A percentile compares a stretch with the other conserved stretches of the same genome.
Evolutionary conservation across 1,140 invertebrate genomes (phyloP).

Genomic region (Apis mellifera): DNA sequence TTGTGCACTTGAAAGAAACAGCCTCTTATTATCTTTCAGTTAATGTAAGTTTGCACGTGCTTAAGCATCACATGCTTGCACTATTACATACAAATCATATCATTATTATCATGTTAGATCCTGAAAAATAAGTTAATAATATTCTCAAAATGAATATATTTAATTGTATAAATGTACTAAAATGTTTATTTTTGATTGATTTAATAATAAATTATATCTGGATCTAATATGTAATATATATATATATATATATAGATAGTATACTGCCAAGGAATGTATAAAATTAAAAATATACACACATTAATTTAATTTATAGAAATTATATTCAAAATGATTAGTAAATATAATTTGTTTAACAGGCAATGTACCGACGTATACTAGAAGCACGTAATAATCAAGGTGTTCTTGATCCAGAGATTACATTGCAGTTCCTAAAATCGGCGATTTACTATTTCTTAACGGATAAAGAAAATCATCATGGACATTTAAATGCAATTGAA

Average conservation of each 20-base stretch:
- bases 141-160: background rate
- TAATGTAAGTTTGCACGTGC: conserved; percentile 67
- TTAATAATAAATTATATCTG: background rate
- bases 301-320: conserved; percentile 1
- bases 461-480: conserved; percentile 91
- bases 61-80: conserved; percentile 59
- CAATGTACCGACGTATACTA: conserved; percentile 90
- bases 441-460: conserved; percentile 95
- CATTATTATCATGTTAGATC: conserved; percentile 16
- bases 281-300: background rate
- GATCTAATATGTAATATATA: conserved; percentile 11
- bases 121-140: background rate
- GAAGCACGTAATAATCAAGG: conserved; percentile 86
- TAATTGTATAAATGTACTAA: background rate
- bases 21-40: conserved; percentile 71
- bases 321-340: conserved; percentile 13
- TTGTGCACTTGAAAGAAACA: conserved; percentile 75
- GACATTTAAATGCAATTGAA: conserved; percentile 92
- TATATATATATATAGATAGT: background rate
- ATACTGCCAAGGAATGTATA: conserved; percentile 5
- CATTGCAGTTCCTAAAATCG: conserved; percentile 93
- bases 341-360: conserved; percentile 80
- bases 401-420: conserved; percentile 91
- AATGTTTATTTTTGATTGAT: background rate
- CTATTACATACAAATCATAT: conserved; percentile 3